phyloP scores from a whole-genome alignment of 2,113 vertebrate species.

The Syngnathus scovelli region DNA sequence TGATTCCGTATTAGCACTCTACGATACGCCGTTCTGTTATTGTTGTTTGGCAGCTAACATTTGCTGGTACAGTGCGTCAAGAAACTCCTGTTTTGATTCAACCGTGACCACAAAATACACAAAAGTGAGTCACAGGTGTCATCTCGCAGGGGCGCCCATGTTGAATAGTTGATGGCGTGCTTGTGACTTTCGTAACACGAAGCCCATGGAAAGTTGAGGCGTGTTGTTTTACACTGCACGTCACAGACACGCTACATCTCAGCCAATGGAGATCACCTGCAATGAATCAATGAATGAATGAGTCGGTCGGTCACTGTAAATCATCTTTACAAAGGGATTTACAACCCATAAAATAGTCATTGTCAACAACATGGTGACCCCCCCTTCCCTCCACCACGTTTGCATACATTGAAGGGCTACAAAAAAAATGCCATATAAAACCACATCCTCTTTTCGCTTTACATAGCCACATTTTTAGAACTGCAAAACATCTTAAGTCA shows the following conservation, averaged over 20 bases:
- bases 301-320: neutral
- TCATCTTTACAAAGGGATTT: neutral
- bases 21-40: neutral
- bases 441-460: neutral
- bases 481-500: neutral
- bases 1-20: neutral
- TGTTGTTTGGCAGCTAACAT: neutral
- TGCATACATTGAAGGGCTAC: neutral
- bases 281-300: conserved; percentile 7
- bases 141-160: conserved; percentile 33
- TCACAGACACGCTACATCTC: conserved; percentile 18
- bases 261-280: conserved; percentile 15
- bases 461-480: neutral
- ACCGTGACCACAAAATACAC: conserved; percentile 21
- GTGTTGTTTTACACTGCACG: conserved; percentile 35
- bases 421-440: neutral
- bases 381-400: neutral
- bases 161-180: conserved; percentile 66
- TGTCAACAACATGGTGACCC: neutral
- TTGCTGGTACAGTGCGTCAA: neutral
- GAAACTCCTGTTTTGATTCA: conserved; percentile 35
- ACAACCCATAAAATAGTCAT: neutral
- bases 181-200: conserved; percentile 53
- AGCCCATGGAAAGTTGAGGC: conserved; percentile 48
- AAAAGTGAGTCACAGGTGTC: conserved; percentile 41